Conservation (phyloP, 2,113 vertebrate species). For the Pardalotus punctatus region DNA sequence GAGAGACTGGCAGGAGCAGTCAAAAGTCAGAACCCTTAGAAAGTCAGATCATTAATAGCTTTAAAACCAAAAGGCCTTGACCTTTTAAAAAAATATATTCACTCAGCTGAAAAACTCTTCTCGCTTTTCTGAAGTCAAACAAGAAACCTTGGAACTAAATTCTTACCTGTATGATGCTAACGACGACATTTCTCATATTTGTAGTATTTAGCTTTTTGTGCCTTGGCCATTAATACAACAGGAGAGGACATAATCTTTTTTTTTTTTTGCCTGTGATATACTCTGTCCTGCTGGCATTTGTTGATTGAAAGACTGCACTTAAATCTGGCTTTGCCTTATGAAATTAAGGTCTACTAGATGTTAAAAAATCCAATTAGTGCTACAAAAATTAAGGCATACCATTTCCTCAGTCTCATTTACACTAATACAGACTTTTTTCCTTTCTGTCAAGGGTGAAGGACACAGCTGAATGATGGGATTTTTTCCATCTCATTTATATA, state of each 20-base stretch:
- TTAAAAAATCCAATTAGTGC: constrained; percentile 23
- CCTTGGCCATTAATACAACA: background rate
- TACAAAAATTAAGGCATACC: background rate
- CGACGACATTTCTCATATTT: background rate
- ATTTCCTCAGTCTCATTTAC: background rate
- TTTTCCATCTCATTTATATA: constrained; percentile 36
- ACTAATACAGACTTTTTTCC: background rate
- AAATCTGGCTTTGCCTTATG: constrained; percentile 4
- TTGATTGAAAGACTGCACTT: background rate
- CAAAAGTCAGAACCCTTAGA: background rate
- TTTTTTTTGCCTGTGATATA: background rate
- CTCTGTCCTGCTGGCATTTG: background rate
- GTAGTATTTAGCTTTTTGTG: background rate
- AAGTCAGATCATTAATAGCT: background rate
- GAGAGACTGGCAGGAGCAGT: background rate
- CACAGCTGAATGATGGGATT: background rate
- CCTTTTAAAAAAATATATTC: background rate
- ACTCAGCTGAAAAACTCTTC: background rate
- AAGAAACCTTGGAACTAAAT: background rate
- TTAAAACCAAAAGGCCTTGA: background rate
- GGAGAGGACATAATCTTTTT: background rate
- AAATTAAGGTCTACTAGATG: constrained; percentile 16
- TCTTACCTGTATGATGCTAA: background rate
- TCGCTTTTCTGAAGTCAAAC: background rate
- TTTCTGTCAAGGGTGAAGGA: background rate